Percentiles rank a stretch among this genome's conserved stretches.
Conservation (phyloP, 1,140 invertebrate species). For the Ips nitidus region DNA sequence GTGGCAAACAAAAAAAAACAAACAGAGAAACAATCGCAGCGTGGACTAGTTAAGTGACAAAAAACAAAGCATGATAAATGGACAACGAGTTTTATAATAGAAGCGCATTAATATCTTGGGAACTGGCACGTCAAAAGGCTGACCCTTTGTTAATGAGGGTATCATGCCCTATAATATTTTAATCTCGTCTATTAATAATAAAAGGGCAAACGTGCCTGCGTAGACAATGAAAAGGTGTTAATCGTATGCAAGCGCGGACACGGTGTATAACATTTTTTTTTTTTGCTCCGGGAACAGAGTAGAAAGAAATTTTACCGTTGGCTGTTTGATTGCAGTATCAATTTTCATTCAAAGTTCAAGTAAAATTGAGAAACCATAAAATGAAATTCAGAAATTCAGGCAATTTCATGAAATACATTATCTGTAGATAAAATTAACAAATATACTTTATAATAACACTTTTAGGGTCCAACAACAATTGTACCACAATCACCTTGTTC, state of each 20-base stretch:
- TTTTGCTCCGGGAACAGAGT: not conserved
- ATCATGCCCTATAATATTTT: conserved; percentile 34
- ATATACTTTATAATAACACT: no score
- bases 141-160: conserved; percentile 38
- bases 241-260: conserved; percentile 30
- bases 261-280: conserved; percentile 13
- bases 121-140: conserved; percentile 36
- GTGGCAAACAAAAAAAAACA: not conserved
- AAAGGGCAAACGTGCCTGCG: conserved; percentile 27
- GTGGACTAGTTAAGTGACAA: not conserved
- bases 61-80: conserved; percentile 42
- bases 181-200: conserved; percentile 28
- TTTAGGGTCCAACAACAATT: no score
- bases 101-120: conserved; percentile 36
- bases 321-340: no score
- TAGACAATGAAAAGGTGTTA: conserved; percentile 30
- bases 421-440: no score
- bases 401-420: no score
- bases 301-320: no score
- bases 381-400: no score
- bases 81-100: conserved; percentile 36
- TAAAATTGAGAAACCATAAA: no score
- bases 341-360: no score
- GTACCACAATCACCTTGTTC: no score
- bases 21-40: conserved; percentile 8